Percentiles rank a stretch among this genome's conserved stretches.
These are phyloP conservation scores for Lordiphosa collinella DNA, from an alignment of 1,140 invertebrate species.

Conservation along the genomic window DNA sequence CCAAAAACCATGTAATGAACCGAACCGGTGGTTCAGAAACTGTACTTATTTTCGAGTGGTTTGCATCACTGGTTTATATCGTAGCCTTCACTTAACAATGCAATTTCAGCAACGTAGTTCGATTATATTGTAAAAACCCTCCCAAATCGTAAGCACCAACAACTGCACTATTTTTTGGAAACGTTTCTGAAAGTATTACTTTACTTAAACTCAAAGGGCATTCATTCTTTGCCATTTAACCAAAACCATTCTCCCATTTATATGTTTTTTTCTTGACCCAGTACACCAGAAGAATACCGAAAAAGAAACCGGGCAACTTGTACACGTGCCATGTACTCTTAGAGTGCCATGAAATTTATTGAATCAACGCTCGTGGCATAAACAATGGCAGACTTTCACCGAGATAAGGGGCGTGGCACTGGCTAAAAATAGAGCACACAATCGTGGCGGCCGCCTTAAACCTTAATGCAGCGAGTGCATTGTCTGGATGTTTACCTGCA, in stretches of 20 bases:
- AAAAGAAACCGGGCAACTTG: background rate
- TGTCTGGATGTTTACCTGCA: conserved; percentile 24
- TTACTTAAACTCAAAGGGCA: background rate
- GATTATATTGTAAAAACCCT: too few species aligned
- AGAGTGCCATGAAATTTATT: conserved; percentile 44
- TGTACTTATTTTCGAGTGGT: too few species aligned
- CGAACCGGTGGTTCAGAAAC: too few species aligned
- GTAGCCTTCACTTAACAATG: too few species aligned
- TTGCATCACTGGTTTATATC: too few species aligned
- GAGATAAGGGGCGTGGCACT: conserved; percentile 41
- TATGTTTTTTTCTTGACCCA: background rate
- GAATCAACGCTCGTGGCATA: conserved; percentile 62
- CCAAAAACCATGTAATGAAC: too few species aligned
- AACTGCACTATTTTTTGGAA: too few species aligned
- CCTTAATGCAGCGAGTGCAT: conserved; percentile 33
- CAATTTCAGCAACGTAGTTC: too few species aligned
- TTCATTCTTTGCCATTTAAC: background rate
- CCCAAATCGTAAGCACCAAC: too few species aligned
- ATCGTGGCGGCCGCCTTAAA: too few species aligned
- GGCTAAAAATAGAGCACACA: conserved; percentile 47
- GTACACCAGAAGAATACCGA: conserved; percentile 4
- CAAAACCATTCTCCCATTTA: background rate
- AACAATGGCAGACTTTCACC: conserved; percentile 38
- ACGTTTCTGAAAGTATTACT: too few species aligned
- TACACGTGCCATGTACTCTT: conserved; percentile 21